Conservation (phyloP, 2,888 invertebrate species). For the Gortyna flavago region DNA sequence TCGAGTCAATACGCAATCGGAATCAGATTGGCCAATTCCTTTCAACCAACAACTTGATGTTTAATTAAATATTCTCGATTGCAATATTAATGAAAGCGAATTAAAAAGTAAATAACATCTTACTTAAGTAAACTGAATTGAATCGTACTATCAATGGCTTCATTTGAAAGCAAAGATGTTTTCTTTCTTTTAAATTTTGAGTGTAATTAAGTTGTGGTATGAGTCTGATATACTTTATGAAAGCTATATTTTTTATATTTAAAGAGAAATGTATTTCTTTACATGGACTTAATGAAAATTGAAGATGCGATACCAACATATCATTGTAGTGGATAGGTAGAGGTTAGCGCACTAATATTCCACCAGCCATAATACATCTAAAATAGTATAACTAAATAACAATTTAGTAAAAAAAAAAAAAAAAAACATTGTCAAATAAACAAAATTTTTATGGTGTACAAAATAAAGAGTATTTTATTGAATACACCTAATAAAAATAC, state of each 20-base stretch:
- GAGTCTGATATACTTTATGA: neutral
- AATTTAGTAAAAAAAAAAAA: no score
- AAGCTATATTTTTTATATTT: neutral
- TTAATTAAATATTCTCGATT: slow-evolving; percentile 55
- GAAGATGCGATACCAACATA: neutral
- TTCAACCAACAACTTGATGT: slow-evolving; percentile 36
- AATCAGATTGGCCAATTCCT: slow-evolving; percentile 38
- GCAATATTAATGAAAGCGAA: slow-evolving; percentile 56
- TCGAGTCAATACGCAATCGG: slow-evolving; percentile 4
- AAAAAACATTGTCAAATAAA: no score
- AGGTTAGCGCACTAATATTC: neutral
- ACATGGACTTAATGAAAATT: neutral
- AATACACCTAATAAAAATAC: neutral
- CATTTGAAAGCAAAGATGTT: slow-evolving; percentile 27
- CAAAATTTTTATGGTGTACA: no score
- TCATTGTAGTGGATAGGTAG: neutral
- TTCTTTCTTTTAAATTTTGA: slow-evolving; percentile 5
- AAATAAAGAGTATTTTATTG: no score
- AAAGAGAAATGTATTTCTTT: neutral
- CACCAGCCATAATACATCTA: neutral
- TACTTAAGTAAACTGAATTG: slow-evolving; percentile 38
- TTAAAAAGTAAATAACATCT: slow-evolving; percentile 52
- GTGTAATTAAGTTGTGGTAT: slow-evolving; percentile 2
- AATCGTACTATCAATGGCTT: slow-evolving; percentile 23
- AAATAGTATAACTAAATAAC: neutral